Evolutionary conservation across 2,113 vertebrate species (phyloP).

Genomic region (Pica pica): DNA sequence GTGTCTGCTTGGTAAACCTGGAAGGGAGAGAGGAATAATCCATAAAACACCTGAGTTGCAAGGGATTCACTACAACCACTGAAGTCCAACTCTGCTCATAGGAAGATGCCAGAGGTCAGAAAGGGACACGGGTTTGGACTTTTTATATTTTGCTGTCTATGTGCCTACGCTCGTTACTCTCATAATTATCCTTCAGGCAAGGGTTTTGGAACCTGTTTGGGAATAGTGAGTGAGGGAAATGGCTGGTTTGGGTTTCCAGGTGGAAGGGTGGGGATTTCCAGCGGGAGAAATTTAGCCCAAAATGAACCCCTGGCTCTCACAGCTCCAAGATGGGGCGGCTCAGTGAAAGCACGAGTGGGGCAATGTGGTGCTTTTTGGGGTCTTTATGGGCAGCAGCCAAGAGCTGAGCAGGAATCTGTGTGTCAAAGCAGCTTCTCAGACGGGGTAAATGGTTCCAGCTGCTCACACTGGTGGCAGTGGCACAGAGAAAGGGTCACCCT

Average conservation of each 20-base stretch:
- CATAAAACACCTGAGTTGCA: neutral
- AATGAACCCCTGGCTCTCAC: neutral
- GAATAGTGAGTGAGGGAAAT: slow-evolving; percentile 21
- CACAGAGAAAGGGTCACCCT: neutral
- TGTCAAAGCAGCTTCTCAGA: neutral
- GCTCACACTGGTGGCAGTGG: neutral
- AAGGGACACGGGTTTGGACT: neutral
- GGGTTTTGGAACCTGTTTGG: neutral
- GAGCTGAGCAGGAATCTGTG: neutral
- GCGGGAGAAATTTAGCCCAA: slow-evolving; percentile 13
- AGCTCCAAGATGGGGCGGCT: neutral
- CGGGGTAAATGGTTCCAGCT: neutral
- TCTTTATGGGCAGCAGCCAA: neutral
- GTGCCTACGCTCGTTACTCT: neutral
- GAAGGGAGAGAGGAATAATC: neutral
- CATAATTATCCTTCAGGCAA: neutral
- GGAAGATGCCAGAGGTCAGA: slow-evolving; percentile 12
- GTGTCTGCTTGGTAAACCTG: slow-evolving; percentile 75
- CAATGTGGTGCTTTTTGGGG: neutral
- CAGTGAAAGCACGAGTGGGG: neutral
- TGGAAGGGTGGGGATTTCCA: slow-evolving; percentile 29
- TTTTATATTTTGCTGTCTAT: neutral
- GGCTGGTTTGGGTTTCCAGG: slow-evolving; percentile 1
- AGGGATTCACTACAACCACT: neutral
- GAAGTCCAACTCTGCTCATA: neutral